These are phyloP conservation scores for Teinopalpus imperialis DNA, from an alignment of 2,888 invertebrate species.

Conservation along the genomic window DNA sequence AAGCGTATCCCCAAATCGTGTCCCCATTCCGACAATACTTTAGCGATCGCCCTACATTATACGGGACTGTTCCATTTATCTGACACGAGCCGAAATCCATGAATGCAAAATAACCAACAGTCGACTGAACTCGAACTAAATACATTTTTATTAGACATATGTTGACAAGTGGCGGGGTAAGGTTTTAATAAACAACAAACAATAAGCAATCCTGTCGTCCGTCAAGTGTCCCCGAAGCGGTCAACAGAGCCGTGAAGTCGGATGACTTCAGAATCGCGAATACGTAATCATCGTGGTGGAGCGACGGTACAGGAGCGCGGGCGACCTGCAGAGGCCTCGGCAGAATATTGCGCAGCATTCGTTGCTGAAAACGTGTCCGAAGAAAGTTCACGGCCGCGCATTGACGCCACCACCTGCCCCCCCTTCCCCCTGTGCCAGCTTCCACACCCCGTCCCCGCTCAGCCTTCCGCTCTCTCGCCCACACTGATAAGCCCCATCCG, in stretches of 20 bases:
- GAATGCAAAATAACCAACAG: constrained; percentile 48
- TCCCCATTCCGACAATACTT: constrained; percentile 31
- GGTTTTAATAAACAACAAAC: constrained; percentile 22
- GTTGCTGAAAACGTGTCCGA: constrained; percentile 80
- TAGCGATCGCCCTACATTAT: constrained; percentile 35
- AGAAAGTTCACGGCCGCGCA: constrained; percentile 82
- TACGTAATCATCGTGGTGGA: constrained; percentile 29
- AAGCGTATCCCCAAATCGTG: constrained; percentile 24
- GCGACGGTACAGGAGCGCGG: constrained; percentile 43
- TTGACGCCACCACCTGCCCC: constrained; percentile 72
- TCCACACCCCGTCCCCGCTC: constrained; percentile 32
- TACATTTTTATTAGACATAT: constrained; percentile 47
- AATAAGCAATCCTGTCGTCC: no score
- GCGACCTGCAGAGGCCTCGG: constrained; percentile 50
- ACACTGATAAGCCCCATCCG: constrained; percentile 32
- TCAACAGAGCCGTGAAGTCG: no score
- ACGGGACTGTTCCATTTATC: constrained; percentile 47
- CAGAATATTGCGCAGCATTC: constrained; percentile 75
- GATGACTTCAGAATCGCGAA: constrained; percentile 29
- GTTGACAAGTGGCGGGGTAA: constrained; percentile 4
- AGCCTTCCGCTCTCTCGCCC: constrained; percentile 42
- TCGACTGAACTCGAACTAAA: constrained; percentile 62
- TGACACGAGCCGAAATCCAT: constrained; percentile 36
- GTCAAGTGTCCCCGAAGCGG: no score
- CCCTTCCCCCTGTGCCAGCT: constrained; percentile 43